Base-by-base conservation (phyloP, 2,888 invertebrate genomes). In the Gandaritis pyraliata region DNA sequence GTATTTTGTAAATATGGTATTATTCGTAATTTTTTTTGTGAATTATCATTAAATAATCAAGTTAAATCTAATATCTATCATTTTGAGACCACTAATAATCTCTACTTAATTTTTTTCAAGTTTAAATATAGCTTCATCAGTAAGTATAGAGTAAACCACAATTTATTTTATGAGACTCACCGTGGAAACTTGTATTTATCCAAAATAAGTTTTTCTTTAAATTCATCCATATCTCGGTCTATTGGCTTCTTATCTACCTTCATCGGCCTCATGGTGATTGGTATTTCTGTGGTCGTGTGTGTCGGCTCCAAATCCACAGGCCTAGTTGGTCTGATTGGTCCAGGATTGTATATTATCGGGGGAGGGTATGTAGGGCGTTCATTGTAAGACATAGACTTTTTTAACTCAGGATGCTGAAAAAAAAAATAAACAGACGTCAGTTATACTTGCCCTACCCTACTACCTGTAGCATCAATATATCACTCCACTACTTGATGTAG, bases 121-220 rank as follows among this genome's bases (percentile, higher is more conserved):
- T 23, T 4, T 23, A 23, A 2, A 23, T 4, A 23, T 23, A 23
- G 23, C 23, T 33, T 33, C 8, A 2, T 33, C 10, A 1, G 33
- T 33, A 10, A 7, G 33, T 33, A 10, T 33, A 8, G 5, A 8
- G 8, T 33, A 33, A n/a, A n/a, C n/a, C n/a, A n/a, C n/a, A n/a
- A n/a, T n/a, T n/a, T n/a, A n/a, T n/a, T 23, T 23, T 2, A 49
- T 10, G 2, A 2, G 12, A 61, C 69, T 71, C 49, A 75, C 78
- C 69, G 69, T 5, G 69, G 68, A 1, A 49, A 52, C 48, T 72
- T 73, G 12, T 72, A 74, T 65, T 71, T 74, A 29, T 76, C 73
- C 30, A 72, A 52, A 54, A 75, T 52, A 39, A 75, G 49, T 55
- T 74, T 74, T 23, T 75, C 72, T 36, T 75, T 75, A 13, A 74